Base-by-base conservation (phyloP, 64 coral and sea anemone genomes). In the Orbicella faveolata region DNA sequence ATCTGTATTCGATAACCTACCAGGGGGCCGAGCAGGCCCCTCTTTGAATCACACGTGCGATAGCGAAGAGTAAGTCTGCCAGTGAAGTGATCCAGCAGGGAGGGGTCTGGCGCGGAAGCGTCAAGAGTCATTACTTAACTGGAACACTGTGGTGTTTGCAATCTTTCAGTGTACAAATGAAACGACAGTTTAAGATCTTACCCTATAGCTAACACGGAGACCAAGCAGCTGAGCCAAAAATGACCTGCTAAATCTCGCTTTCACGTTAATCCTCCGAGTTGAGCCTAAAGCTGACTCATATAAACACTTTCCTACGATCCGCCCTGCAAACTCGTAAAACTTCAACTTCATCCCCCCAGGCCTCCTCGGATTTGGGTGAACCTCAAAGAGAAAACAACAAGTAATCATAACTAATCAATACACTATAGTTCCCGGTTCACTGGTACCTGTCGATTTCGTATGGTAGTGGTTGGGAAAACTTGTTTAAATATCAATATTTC, bases 271-370 rank as follows among this genome's bases (percentile, higher is more conserved):
- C 39, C 97, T 82, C 74, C 94, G 85, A 19, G 75, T 36, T 36
- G 36, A 37, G 20, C 94, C 80, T 18, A 88, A 76, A 14, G 97
- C 94, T 53, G 94, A 93, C 79, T 99, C 97, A 41, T 93, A 98
- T 73, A 99, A 75, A 74, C 97, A 96, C 75, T 99, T 96, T 59
- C 93, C 93, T 63, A 99, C 97, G 66, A 96, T 80, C 34, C 86
- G 91, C 17, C 97, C 97, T 62, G 97, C 97, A 79, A 99, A 99
- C 89, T 99, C 91, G 70, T 91, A 99, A 70, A 96, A 99, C 23
- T 99, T 99, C 4, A 96, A 21, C 66, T 96, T 99, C 41, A 81
- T 41, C 23, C 44, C 73, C 21, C 36, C 21, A 87, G 97, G 89
- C 76, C 97, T 65, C 57, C 34, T 93, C 15, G 94, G 84, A 74